Evolutionary conservation across 2,888 invertebrate genomes (phyloP).

Genomic region (Stenodema calcarata): DNA sequence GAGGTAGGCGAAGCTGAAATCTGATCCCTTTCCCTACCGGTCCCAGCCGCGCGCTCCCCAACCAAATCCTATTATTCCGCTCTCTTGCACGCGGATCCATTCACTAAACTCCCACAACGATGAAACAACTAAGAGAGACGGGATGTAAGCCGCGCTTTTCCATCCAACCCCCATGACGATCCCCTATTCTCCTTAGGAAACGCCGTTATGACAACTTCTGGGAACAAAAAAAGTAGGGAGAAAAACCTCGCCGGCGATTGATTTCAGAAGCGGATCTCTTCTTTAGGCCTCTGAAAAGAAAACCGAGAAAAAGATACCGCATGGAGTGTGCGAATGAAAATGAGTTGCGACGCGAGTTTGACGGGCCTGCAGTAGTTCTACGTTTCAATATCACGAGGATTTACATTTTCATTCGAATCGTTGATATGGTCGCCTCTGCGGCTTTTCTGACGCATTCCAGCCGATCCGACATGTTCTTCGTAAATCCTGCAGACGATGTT

Average conservation of each 20-base stretch:
- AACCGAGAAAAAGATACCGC: neutral
- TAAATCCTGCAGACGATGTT: neutral
- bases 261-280: neutral
- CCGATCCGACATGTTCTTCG: neutral
- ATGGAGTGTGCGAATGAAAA: neutral
- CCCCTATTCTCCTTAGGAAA: neutral
- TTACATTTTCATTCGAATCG: neutral
- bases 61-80: conserved; percentile 35
- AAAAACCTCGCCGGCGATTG: neutral
- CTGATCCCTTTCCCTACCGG: neutral
- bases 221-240: neutral
- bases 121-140: neutral
- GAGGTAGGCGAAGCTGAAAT: conserved; percentile 6
- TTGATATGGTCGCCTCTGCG: neutral
- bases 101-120: conserved; percentile 10
- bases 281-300: neutral
- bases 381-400: neutral
- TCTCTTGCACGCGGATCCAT: conserved; percentile 26
- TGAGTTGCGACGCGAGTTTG: neutral
- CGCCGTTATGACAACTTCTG: neutral
- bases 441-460: neutral
- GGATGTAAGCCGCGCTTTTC: neutral
- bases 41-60: neutral
- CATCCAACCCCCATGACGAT: neutral
- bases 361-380: neutral